Percentiles rank a stretch among this genome's conserved stretches.
These are phyloP conservation scores for Leptopilina myrica DNA, from an alignment of 2,888 invertebrate genomes.

Conservation along the genomic window DNA sequence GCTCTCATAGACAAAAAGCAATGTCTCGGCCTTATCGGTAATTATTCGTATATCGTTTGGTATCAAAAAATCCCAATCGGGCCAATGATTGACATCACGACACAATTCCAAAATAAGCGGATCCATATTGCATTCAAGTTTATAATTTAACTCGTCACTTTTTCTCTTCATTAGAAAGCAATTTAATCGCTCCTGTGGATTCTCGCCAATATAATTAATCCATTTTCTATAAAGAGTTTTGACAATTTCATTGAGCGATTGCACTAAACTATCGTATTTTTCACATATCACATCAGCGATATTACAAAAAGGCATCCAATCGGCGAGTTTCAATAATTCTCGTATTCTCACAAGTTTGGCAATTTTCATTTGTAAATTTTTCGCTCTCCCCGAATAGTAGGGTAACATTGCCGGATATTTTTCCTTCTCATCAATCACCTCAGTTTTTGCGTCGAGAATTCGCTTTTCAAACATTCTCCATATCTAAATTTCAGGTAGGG, in stretches of 20 bases:
- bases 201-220: slow-evolving; percentile 80
- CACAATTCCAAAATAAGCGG: slow-evolving; percentile 84
- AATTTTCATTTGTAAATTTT: slow-evolving; percentile 83
- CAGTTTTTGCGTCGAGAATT: slow-evolving; percentile 85
- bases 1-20: slow-evolving; percentile 83
- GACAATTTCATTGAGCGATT: slow-evolving; percentile 80
- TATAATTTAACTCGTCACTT: slow-evolving; percentile 77
- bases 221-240: slow-evolving; percentile 79
- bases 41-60: slow-evolving; percentile 83
- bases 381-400: slow-evolving; percentile 84
- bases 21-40: slow-evolving; percentile 79
- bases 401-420: slow-evolving; percentile 84
- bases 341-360: slow-evolving; percentile 81
- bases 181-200: slow-evolving; percentile 81
- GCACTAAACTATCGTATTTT: slow-evolving; percentile 82
- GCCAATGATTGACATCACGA: slow-evolving; percentile 86
- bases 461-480: slow-evolving; percentile 88
- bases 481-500: slow-evolving; percentile 76
- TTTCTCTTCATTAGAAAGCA: slow-evolving; percentile 86
- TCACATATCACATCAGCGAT: slow-evolving; percentile 85
- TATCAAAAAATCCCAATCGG: slow-evolving; percentile 83
- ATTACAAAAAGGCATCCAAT: slow-evolving; percentile 87
- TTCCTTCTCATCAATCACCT: slow-evolving; percentile 81
- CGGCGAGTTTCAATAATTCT: slow-evolving; percentile 83
- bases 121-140: slow-evolving; percentile 89